A percentile compares a stretch with the other conserved stretches of the same genome.
phyloP scores from a whole-genome alignment of 2,888 invertebrate species.

The Drosophila mercatorum region DNA sequence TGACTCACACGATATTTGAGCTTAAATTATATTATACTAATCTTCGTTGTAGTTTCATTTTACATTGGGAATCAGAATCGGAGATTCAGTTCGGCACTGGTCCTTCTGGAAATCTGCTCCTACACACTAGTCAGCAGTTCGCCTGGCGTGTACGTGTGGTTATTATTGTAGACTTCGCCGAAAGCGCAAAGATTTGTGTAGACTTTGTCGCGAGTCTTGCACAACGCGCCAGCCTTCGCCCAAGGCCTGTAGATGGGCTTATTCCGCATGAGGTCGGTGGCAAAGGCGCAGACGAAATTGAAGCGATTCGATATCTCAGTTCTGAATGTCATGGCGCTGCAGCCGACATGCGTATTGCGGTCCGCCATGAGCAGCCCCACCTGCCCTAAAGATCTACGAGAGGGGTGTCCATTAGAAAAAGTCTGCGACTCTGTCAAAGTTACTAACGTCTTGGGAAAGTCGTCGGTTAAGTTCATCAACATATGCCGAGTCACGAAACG shows the following conservation, averaged over 20 bases:
- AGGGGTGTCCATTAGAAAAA: rapidly evolving
- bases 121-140: slow-evolving; percentile 18
- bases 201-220: slow-evolving; percentile 22
- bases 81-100: background rate
- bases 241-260: slow-evolving; percentile 38
- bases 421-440: rapidly evolving
- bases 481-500: slow-evolving; percentile 22
- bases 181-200: slow-evolving; percentile 43
- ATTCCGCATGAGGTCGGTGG: slow-evolving; percentile 41
- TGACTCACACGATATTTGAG: no score
- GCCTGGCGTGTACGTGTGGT: slow-evolving; percentile 9
- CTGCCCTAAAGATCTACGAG: slow-evolving; percentile 22
- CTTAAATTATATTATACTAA: no score
- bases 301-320: slow-evolving; percentile 7
- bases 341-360: slow-evolving; percentile 56
- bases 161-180: slow-evolving; percentile 42
- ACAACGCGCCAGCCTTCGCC: slow-evolving; percentile 20
- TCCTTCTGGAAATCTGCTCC: background rate
- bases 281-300: slow-evolving; percentile 41
- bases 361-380: slow-evolving; percentile 47
- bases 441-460: slow-evolving; percentile 23
- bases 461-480: background rate
- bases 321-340: slow-evolving; percentile 29
- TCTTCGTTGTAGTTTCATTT: background rate
- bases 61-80: background rate